Conservation (phyloP, 2,797 vertebrate genomes). For the Tokudaia tokunoshimensis region DNA sequence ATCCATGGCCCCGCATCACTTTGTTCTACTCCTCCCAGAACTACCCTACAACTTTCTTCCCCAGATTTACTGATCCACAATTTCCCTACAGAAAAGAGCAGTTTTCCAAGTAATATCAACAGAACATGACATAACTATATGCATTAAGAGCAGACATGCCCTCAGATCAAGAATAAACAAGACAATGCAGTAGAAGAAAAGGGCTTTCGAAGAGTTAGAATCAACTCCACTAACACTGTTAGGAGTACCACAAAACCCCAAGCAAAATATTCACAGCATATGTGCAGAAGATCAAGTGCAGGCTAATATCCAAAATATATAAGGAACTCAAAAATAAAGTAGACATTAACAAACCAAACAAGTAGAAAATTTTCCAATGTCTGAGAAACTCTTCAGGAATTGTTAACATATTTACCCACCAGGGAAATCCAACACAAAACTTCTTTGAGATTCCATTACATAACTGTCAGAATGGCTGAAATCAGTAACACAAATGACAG, state of each 20-base stretch:
- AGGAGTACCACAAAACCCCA: not conserved
- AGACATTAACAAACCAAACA: not conserved
- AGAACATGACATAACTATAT: not conserved
- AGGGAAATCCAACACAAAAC: not conserved
- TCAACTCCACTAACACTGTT: rapidly evolving
- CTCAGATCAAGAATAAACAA: no score
- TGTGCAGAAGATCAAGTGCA: not conserved
- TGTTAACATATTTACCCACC: not conserved
- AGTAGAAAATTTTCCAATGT: not conserved
- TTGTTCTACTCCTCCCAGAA: not conserved
- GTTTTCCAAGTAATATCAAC: not conserved
- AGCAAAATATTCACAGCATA: not conserved
- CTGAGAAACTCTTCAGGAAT: not conserved
- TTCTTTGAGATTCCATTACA: not conserved
- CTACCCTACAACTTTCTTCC: not conserved
- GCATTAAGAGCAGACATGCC: not conserved
- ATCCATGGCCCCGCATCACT: no score
- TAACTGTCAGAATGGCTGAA: not conserved
- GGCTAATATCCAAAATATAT: not conserved
- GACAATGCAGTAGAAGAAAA: not conserved
- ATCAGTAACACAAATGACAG: not conserved
- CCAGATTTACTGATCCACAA: not conserved
- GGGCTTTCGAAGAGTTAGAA: not conserved
- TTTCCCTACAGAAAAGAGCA: not conserved
- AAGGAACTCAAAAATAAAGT: no score